A percentile compares a stretch with the other conserved stretches of the same genome.
Conservation (phyloP, 2,797 vertebrate species). For the Aselliscus stoliczkanus region DNA sequence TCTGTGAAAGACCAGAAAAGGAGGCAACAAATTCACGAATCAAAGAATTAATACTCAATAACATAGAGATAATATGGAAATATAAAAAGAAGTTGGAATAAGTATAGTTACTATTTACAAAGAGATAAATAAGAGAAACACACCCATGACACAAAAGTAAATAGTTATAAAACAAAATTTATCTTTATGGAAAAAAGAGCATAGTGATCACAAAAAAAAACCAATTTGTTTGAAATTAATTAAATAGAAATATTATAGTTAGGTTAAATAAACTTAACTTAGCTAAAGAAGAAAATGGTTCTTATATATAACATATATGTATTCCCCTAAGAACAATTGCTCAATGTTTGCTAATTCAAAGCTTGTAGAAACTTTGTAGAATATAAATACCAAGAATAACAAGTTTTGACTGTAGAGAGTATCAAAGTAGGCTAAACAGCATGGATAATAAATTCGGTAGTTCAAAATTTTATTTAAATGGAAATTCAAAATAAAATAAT, state of each 20-base stretch:
- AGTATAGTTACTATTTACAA: background rate
- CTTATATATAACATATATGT: background rate
- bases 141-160: background rate
- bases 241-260: background rate
- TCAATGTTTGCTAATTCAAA: background rate
- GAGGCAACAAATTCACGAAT: background rate
- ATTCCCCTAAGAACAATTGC: background rate
- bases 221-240: background rate
- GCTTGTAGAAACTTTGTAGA: background rate
- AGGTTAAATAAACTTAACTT: background rate
- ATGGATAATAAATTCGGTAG: background rate
- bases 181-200: background rate
- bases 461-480: background rate
- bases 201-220: background rate
- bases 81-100: background rate
- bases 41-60: background rate
- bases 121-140: background rate
- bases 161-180: background rate
- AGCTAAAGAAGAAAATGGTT: background rate
- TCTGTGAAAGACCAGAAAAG: background rate
- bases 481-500: background rate
- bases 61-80: background rate
- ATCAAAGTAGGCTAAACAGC: background rate
- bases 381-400: background rate
- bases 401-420: background rate